phyloP scores from a whole-genome alignment of 1,140 invertebrate species.

The Mycetomoellerius zeteki region DNA sequence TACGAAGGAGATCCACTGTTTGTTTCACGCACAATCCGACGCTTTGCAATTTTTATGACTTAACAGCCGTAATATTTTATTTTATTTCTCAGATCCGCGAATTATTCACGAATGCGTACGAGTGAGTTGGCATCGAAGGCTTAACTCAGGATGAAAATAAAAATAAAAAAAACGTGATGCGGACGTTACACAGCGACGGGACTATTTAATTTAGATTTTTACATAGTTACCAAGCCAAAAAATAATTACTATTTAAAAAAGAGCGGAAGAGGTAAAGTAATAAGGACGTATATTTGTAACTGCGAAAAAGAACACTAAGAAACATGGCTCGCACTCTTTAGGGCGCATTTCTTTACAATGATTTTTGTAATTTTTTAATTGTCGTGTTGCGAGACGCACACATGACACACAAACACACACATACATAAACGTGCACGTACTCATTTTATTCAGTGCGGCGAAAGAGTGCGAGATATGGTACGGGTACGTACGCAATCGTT shows the following conservation, averaged over 20 bases:
- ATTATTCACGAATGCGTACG: conserved; percentile 24
- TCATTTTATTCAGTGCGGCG: conserved; percentile 46
- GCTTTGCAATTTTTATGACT: conserved; percentile 33
- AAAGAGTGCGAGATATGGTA: conserved; percentile 55
- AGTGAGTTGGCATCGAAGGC: conserved; percentile 46
- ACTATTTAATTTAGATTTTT: conserved; percentile 81
- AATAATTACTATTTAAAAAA: conserved; percentile 78
- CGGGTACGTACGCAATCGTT: conserved; percentile 64
- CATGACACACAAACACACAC: not conserved
- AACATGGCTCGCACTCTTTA: conserved; percentile 60
- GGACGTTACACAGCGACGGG: conserved; percentile 48
- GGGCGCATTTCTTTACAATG: conserved; percentile 58
- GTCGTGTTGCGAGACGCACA: conserved; percentile 41
- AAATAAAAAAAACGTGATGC: conserved; percentile 9
- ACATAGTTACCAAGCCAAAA: conserved; percentile 84
- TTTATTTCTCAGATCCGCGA: conserved; percentile 8
- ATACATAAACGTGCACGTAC: too few species aligned
- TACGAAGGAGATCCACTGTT: conserved; percentile 44
- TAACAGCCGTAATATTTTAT: conserved; percentile 15
- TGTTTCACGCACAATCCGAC: conserved; percentile 60
- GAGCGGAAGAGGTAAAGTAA: conserved; percentile 27
- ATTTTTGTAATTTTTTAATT: conserved; percentile 70
- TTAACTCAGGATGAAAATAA: conserved; percentile 46
- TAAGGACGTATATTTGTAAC: conserved; percentile 60
- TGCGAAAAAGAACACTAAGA: conserved; percentile 45